Conservation (phyloP, 1,140 invertebrate genomes). For the Lithobius niger region DNA sequence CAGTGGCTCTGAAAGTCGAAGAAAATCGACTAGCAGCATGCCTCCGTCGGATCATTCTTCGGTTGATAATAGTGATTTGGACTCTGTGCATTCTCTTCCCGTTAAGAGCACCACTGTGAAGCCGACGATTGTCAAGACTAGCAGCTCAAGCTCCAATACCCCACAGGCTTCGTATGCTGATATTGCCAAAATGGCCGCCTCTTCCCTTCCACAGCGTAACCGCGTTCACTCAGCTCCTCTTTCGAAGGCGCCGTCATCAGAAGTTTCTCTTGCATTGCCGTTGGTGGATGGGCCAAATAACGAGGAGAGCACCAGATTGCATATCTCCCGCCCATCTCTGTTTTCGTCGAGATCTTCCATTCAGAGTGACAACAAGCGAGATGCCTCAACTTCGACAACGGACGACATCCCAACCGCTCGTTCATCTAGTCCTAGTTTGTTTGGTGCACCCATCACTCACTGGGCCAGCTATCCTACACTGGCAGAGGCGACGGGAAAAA, state of each 20-base stretch:
- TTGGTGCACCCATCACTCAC: neutral
- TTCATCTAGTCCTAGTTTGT: too few species aligned
- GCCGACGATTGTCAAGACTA: slow-evolving; percentile 21
- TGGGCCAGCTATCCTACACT: slow-evolving; percentile 6
- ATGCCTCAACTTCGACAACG: neutral
- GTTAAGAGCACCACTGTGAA: slow-evolving; percentile 40
- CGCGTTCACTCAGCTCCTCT: too few species aligned
- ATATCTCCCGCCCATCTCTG: too few species aligned
- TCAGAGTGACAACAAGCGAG: neutral
- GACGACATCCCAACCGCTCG: neutral
- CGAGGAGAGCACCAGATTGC: too few species aligned
- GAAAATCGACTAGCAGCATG: slow-evolving; percentile 43
- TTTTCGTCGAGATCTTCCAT: too few species aligned
- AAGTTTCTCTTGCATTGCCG: too few species aligned
- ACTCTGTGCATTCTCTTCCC: slow-evolving; percentile 56
- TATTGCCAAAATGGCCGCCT: slow-evolving; percentile 45
- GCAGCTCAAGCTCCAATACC: slow-evolving; percentile 35
- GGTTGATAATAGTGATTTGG: slow-evolving; percentile 47
- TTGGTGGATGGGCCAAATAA: too few species aligned
- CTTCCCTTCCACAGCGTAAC: too few species aligned
- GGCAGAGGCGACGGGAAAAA: neutral
- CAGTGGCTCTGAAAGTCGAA: slow-evolving; percentile 15
- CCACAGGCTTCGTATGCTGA: slow-evolving; percentile 59
- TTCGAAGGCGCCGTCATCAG: too few species aligned
- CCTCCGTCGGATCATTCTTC: slow-evolving; percentile 52